Evolutionary conservation across 2,797 vertebrate species (phyloP), one percentile per base, ranked within the genome.

Genomic region (Cynopterus sphinx): DNA sequence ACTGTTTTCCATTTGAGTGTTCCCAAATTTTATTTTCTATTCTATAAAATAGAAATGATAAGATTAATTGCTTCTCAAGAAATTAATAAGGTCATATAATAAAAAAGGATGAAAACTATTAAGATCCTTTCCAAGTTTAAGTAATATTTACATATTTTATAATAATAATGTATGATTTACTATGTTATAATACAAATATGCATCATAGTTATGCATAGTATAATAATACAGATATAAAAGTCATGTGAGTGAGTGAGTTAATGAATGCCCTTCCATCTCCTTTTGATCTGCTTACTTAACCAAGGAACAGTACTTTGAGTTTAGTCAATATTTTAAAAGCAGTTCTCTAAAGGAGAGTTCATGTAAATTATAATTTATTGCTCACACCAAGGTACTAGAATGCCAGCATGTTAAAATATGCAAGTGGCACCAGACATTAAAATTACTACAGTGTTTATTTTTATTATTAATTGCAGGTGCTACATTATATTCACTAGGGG

Each of bases 391-490:
- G 43, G 87, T 82, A 85, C 93, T 97, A 88, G 67, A 94, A 87
- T 89, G 75, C 57, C 78, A 89, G 49, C 89, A 67, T 78, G 67
- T 57, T 87, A 84, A 96, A 97, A 86, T 95, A 94, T 77, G 49
- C 61, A 90, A 87, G 57, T 95, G 85, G 9, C 9, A 71, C 59
- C 75, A 91, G 57, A 87, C 39, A 79, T 88, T 92, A 85, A 95
- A 95, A 79, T 85, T 68, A 90, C 41, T n/a, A 31, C 1, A 33
- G 67, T 95, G 39, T 93, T 97, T 96, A 71, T 93, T 95, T 94
- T 94, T 96, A 87, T 94, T 95, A 93, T 88, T 96, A 95, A 87
- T 81, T 96, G 49, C 39, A 92, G 43, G 55, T 75, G 26, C 17
- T 86, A 22, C 19, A 67, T 86, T 92, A 68, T 93, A 87, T 88